Conservation (phyloP, 2,797 vertebrate species). For the Paedocypris micromegethes region DNA sequence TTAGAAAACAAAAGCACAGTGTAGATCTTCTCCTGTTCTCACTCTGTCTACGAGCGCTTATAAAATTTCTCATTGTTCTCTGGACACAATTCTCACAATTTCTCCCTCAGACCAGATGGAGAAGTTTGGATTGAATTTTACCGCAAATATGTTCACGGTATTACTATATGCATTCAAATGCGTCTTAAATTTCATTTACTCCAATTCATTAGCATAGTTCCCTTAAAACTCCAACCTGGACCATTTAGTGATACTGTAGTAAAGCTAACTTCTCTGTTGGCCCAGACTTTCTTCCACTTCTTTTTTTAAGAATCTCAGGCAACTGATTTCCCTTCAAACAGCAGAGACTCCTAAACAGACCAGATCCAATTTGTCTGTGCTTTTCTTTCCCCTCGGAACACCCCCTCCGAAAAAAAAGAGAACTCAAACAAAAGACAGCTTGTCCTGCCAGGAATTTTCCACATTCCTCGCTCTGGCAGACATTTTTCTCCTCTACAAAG, state of each 20-base stretch:
- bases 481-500: constrained; percentile 94
- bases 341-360: constrained; percentile 66
- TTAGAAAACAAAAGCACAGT: too few relatives aligned
- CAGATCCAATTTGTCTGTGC: constrained; percentile 81
- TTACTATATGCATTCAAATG: too few relatives aligned
- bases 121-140: too few relatives aligned
- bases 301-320: constrained; percentile 60
- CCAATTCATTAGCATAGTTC: too few relatives aligned
- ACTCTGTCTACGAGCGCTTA: too few relatives aligned
- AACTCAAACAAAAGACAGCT: constrained; percentile 86
- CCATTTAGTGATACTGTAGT: constrained; percentile 48
- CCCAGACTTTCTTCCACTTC: constrained; percentile 31
- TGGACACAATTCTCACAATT: too few relatives aligned
- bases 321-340: constrained; percentile 82
- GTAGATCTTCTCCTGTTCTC: too few relatives aligned
- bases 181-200: too few relatives aligned
- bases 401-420: constrained; percentile 43
- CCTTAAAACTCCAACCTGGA: constrained; percentile 12
- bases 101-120: too few relatives aligned
- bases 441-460: constrained; percentile 94
- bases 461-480: constrained; percentile 90
- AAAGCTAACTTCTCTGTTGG: constrained; percentile 51
- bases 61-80: too few relatives aligned
- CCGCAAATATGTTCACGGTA: too few relatives aligned
- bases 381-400: constrained; percentile 90